Conservation (phyloP, 2,113 vertebrate genomes). For the Scartelaos histophorus region DNA sequence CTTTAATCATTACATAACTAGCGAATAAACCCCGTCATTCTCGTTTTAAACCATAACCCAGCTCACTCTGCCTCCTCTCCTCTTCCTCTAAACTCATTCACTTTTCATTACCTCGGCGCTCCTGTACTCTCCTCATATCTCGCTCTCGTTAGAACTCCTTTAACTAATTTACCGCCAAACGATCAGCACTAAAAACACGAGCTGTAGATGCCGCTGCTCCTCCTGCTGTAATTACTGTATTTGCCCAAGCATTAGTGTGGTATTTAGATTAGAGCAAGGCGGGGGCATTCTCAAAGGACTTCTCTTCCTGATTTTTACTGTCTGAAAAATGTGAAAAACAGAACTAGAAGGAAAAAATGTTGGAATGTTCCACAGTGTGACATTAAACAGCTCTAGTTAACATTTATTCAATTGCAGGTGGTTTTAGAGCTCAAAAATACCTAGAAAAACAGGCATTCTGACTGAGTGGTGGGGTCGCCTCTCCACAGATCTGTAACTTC, state of each 20-base stretch:
- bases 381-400: too few relatives aligned
- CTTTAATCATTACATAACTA: background rate
- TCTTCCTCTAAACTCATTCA: background rate
- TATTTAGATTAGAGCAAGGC: slow-evolving; percentile 36
- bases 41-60: background rate
- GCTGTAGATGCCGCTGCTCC: slow-evolving; percentile 15
- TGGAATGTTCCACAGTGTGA: too few relatives aligned
- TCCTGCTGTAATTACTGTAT: too few relatives aligned
- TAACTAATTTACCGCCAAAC: slow-evolving; percentile 29
- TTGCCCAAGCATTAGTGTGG: slow-evolving; percentile 36
- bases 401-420: too few relatives aligned
- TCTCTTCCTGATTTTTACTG: too few relatives aligned
- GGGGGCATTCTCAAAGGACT: too few relatives aligned
- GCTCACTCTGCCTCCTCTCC: background rate
- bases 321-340: too few relatives aligned
- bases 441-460: too few relatives aligned
- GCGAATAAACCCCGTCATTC: background rate
- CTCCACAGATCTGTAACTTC: too few relatives aligned
- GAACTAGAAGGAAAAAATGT: too few relatives aligned
- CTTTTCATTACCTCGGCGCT: slow-evolving; percentile 1
- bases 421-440: too few relatives aligned
- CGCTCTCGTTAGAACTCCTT: slow-evolving; percentile 6
- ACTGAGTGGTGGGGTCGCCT: too few relatives aligned
- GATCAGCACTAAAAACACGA: slow-evolving; percentile 23
- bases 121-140: slow-evolving; percentile 2